Base-by-base conservation (phyloP, 2,888 invertebrate species). In the Perithous albicinctus region DNA sequence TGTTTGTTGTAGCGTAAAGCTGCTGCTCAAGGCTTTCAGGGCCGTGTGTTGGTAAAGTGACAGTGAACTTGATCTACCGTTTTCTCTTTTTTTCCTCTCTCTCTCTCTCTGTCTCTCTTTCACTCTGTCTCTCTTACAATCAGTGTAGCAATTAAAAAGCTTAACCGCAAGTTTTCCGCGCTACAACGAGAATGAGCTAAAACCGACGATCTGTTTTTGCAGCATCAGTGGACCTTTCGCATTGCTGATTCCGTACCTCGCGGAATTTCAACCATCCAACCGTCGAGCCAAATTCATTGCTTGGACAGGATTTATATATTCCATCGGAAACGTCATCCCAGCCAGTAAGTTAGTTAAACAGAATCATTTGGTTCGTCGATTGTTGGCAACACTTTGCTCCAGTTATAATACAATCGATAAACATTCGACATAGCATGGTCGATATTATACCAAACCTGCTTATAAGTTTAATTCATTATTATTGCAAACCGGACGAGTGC, bases 221-320 rank as follows among this genome's bases (percentile, higher is more conserved):
- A 96, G 95, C 80, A 94, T 94, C 75, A 94, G 95, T 85, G 97
- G 97, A 0, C 97, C 97, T 0, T 95, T 95, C 89, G 96, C 97
- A 0, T 95, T 96, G 3, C 91, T 96, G 56, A 94, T 96, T 88
- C 94, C 96, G 0, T 96, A 96, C 90, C 88, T 97, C 59, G 95
- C 96, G 0, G 97, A 97, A 91, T 94, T 97, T 75, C 97, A 97
- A 89, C 94, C 95, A 26, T 93, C 94, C 0, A 94, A 94, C 79
- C 94, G 96, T 85, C 94, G 96, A 8, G 94, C 95, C 0, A 93
- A 94, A 12, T 94, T 96, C 48, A 94, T 96, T 82, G 94, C 96
- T 87, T 93, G 95, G 69, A 93, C 95, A 26, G 96, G 96, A 73
- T 93, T 96, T n/a, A 95, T 96, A 89, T 95, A 95, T 88, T 95